Base-by-base conservation (phyloP, 2,113 vertebrate species). In the Numida meleagris region DNA sequence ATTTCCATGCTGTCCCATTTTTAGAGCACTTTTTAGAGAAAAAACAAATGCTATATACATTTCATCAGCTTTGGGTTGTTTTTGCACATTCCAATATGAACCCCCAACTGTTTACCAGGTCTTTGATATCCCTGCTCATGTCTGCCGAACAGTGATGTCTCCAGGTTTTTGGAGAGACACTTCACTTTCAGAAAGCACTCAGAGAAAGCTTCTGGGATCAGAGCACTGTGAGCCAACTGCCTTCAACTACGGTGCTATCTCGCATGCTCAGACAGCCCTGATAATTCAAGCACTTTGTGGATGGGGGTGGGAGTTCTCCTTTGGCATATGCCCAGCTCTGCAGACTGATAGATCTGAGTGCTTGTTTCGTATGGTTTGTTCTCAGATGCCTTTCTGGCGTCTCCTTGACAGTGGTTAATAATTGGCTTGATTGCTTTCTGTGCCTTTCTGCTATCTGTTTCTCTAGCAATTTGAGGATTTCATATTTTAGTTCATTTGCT, bases 331-430 rank as follows among this genome's bases (percentile, higher is more conserved):
- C 58, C 61, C 93, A 96, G 77, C 80, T 89, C 78, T 61, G 82
- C 70, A 87, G 82, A 95, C 92, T 92, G 36, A 93, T 75, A 91
- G 80, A 81, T 61, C 51, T 7, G 55, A 92, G 51, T 31, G 23
- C 89, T 93, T 79, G 71, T 82, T 96, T 95, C 71, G 53, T 63
- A 38, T 27, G 53, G 36, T 80, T 93, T 96, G 58, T 87, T 92
- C 86, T 89, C 91, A 70, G 55, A 77, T 89, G 87, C 74, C 62
- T 79, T 79, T 90, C 86, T 93, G 77, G 75, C 6, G 0, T 59
- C 70, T 93, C 24, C 4, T 73, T 87, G 78, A 91, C 89, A 95
- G 66, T 82, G 40, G 81, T 48, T 95, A 93, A 85, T 94, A 93
- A 94, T 82, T 90, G 62, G 43, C 45, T 92, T 85, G 74, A 63